Evolutionary conservation across 2,797 vertebrate species (phyloP).

Genomic region (Momotus momota): DNA sequence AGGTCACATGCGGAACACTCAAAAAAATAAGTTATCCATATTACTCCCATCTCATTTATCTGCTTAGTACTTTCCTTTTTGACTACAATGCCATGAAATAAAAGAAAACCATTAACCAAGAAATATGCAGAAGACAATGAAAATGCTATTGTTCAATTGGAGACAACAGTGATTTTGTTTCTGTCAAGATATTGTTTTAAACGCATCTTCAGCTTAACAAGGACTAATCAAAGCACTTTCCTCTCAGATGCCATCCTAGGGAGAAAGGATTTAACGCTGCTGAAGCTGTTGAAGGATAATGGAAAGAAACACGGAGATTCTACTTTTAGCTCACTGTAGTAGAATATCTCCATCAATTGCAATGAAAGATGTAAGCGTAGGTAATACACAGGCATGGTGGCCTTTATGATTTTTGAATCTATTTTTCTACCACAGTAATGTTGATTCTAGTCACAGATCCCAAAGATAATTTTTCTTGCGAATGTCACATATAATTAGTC

Average conservation of each 20-base stretch:
- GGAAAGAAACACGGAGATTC: not conserved
- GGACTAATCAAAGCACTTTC: not conserved
- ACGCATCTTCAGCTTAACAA: not conserved
- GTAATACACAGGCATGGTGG: not conserved
- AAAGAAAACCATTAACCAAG: not conserved
- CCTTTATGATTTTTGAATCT: not conserved
- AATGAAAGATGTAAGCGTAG: not conserved
- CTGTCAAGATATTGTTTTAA: not conserved
- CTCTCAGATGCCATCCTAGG: not conserved
- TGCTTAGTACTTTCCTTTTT: not conserved
- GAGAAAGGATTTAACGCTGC: not conserved
- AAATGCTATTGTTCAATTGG: not conserved
- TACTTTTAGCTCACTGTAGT: not conserved
- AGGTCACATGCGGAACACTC: not conserved
- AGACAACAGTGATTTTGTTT: not conserved
- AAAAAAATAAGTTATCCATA: not conserved
- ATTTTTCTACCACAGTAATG: not conserved
- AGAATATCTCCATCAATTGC: not conserved
- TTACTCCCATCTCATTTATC: not conserved
- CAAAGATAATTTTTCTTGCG: not conserved
- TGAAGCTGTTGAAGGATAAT: not conserved
- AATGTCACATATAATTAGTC: not conserved
- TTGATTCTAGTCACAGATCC: not conserved
- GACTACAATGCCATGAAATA: not conserved
- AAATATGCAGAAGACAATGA: not conserved